Evolutionary conservation across 2,888 invertebrate genomes (phyloP), one percentile per base, ranked within the genome.

Genomic region (Cheilosia urbana): DNA sequence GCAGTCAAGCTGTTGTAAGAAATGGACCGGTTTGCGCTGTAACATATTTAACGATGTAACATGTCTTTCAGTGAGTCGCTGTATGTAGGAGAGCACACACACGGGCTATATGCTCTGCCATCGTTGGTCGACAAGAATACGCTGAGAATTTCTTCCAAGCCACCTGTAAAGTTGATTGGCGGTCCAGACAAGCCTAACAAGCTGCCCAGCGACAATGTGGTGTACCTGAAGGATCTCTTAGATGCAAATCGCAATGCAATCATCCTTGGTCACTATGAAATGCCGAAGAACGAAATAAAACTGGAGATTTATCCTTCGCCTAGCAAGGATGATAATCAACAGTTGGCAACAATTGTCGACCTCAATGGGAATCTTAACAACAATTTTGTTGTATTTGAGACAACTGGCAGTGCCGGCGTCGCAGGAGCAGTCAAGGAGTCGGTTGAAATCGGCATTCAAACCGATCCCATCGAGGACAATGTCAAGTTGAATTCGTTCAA

Each of bases 41-140:
- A 5, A 24, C 2, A 49, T 4, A 2, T 42, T 49, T 45, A 1
- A 2, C 17, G n/a, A 24, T 24, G 24, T 24, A 24, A 24, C 24
- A 0, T 34, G 0, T 37, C 27, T 71, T 94, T 87, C 92, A 98
- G 98, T 88, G 96, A 97, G 76, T 97, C 98, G 0, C 93, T 99
- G 40, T 99, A 98, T 91, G 96, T 99, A 77, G 99, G 99, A 0
- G 97, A 98, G 90, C 95, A 96, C 90, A 93, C 94, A 62, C 93
- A 94, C 83, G 98, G 98, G 0, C 93, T 98, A 0, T 99, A 98
- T 92, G 99, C 99, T 0, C 92, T 99, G 68, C 97, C 98, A 1
- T 97, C 98, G 0, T 93, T 98, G 27, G 98, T 98, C 1, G 98
- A 99, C 93, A 97, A 98, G 89, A 95, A 96, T 88, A 96, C 97